phyloP scores from a whole-genome alignment of 2,797 vertebrate species.

The Neomorphus geoffroyi region DNA sequence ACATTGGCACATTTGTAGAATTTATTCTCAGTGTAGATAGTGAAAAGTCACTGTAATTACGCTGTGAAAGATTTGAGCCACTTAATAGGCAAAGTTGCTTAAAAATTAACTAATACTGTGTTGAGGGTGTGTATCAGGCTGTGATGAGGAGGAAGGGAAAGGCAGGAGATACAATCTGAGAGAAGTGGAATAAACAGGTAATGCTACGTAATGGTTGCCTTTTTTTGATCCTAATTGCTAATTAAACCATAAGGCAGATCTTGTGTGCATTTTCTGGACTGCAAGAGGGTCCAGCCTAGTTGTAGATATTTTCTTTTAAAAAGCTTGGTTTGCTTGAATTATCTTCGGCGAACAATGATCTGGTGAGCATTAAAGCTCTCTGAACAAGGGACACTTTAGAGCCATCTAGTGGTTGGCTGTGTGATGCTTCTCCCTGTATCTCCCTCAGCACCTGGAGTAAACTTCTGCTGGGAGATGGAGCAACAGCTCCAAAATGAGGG shows the following conservation, averaged over 20 bases:
- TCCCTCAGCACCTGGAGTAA: not conserved
- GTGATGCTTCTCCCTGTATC: not conserved
- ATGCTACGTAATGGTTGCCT: not conserved
- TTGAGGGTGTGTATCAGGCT: not conserved
- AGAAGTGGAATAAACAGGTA: not conserved
- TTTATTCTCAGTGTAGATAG: not conserved
- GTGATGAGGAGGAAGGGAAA: not conserved
- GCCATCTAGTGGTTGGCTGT: not conserved
- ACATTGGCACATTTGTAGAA: not conserved
- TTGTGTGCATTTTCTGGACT: not conserved
- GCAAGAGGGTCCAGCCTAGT: not conserved
- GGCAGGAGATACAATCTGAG: not conserved
- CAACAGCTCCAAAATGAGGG: not conserved
- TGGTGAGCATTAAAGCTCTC: not conserved
- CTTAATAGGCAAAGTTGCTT: not conserved
- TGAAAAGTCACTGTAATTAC: not conserved
- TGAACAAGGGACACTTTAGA: not conserved
- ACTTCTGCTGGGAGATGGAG: not conserved
- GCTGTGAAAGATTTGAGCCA: not conserved
- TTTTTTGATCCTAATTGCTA: not conserved
- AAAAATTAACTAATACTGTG: not conserved
- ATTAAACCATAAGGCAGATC: not conserved
- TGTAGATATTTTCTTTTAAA: not conserved
- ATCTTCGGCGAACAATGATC: too few relatives aligned
- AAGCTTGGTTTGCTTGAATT: not conserved